Conservation (phyloP, 2,797 vertebrate genomes). For the Muscicapa striata region DNA sequence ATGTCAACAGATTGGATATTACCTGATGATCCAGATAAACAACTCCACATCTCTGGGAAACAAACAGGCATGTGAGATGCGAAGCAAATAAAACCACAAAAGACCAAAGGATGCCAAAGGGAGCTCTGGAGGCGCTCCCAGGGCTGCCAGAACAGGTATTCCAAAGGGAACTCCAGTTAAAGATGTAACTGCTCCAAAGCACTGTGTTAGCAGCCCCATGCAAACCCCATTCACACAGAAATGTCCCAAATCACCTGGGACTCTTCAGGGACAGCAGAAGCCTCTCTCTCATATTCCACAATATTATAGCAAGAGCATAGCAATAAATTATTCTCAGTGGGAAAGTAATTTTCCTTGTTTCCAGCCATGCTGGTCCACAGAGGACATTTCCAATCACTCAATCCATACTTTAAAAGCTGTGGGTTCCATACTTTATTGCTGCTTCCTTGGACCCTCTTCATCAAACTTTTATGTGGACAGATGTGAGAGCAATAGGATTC, state of each 20-base stretch:
- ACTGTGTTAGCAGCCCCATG: background rate
- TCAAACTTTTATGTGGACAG: background rate
- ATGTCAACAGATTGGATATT: conserved; percentile 53
- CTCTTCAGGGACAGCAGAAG: background rate
- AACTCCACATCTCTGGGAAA: background rate
- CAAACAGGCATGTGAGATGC: background rate
- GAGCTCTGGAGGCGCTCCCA: background rate
- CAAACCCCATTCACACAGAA: background rate
- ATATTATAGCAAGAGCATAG: background rate
- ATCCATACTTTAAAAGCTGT: background rate
- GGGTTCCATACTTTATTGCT: background rate
- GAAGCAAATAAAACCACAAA: conserved; percentile 43
- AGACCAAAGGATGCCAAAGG: background rate
- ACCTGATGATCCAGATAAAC: conserved; percentile 51
- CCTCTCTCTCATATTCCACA: background rate
- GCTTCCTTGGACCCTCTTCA: background rate
- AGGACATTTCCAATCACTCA: background rate
- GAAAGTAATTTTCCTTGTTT: fast-evolving
- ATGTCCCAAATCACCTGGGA: background rate
- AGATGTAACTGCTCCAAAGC: background rate
- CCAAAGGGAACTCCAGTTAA: background rate
- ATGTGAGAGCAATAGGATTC: fast-evolving
- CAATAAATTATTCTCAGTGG: background rate
- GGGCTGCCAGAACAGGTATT: conserved; percentile 15
- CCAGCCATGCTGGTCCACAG: background rate